Percentiles rank a stretch among this genome's conserved stretches.
Evolutionary conservation across 2,797 vertebrate genomes (phyloP).

Genomic region (Podargus strigoides): DNA sequence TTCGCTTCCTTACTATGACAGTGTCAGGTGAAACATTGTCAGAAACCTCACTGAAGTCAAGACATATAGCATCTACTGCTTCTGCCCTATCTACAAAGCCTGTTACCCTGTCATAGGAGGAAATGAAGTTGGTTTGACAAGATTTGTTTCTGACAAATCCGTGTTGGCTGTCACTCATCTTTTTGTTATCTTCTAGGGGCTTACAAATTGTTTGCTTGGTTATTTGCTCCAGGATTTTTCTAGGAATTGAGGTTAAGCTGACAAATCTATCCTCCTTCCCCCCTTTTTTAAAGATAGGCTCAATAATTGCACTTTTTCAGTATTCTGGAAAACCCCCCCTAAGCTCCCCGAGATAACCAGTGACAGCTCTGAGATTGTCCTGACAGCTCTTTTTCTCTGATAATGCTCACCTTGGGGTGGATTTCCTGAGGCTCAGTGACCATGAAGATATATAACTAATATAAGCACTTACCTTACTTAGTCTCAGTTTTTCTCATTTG

Average conservation of each 20-base stretch:
- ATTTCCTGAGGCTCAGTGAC: neutral
- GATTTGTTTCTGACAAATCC: conserved; percentile 28
- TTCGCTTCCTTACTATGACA: neutral
- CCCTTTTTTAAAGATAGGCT: neutral
- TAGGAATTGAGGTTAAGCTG: conserved; percentile 49
- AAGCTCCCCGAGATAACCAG: neutral
- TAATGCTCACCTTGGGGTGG: neutral
- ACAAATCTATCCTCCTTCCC: conserved; percentile 1
- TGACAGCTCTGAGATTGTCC: conserved; percentile 3
- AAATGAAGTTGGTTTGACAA: neutral
- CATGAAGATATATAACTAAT: neutral
- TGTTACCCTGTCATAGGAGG: neutral
- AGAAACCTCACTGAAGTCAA: neutral
- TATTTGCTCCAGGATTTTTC: conserved; percentile 56
- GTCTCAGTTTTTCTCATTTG: neutral
- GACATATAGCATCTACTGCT: neutral
- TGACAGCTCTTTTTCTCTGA: neutral
- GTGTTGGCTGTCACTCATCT: conserved; percentile 43
- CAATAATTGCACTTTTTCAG: conserved; percentile 19
- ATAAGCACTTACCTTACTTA: neutral
- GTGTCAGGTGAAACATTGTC: neutral
- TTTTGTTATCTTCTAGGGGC: conserved; percentile 29
- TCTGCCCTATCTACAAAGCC: neutral
- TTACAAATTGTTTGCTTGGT: conserved; percentile 50
- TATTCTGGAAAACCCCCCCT: neutral